Evolutionary conservation across 1,140 invertebrate species (phyloP), one percentile per base, ranked within the genome.

Genomic region (Pogonomyrmex barbatus): DNA sequence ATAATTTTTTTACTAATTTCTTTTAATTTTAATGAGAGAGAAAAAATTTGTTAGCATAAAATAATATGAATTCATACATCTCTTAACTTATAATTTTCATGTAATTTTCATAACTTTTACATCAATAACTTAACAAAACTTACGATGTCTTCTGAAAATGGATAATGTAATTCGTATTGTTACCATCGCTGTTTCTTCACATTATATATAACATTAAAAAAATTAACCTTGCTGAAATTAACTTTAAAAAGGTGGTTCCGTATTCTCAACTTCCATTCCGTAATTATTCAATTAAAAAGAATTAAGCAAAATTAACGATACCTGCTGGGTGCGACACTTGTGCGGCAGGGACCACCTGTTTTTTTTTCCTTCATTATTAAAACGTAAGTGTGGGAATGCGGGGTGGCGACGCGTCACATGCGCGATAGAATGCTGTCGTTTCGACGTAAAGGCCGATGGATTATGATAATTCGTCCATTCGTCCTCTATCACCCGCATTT

Each of bases 381-480:
- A 76, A 88, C 17, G 65, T 63, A 89, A 89, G 71, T 89, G 88
- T 89, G 88, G 88, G 88, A 89, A 89, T 86, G 85, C 81, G 42
- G 88, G 33, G 73, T 85, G 47, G 71, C 70, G 60, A 30, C 77
- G 68, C 77, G 81, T 89, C 88, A 68, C 58, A 85, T 65, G 52
- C 62, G 62, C 68, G 81, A 84, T 89, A 89, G 58, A 68, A 50
- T 76, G 56, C 73, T 58, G 60, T 60, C 60, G 63, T 89, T 81
- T 78, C 75, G 77, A 54, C 70, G 42, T 73, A 62, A 89, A 85
- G 33, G 33, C 33, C 58, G 45, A n/a, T 42, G 76, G 73, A 89
- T 89, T 89, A 78, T 83, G 88, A 50, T 89, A 89, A 89, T 89
- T 75, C 88, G 24, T 10, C 3, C n/a, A 70, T 24, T 24, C 24